Base-by-base conservation (phyloP, 2,113 vertebrate genomes). In the Rhabdomys dilectus region DNA sequence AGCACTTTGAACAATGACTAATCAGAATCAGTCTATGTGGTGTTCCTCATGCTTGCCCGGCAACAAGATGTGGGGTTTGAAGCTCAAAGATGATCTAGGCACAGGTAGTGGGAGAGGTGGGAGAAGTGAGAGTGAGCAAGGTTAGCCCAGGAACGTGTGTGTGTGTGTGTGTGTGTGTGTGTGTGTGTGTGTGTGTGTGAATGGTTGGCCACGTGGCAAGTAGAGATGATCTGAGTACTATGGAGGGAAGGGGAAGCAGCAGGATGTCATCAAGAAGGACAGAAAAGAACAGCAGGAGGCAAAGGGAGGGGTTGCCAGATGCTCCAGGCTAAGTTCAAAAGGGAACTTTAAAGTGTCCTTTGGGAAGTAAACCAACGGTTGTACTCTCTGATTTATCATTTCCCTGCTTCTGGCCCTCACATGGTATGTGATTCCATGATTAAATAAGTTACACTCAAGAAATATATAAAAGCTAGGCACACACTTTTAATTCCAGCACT, bases 401-500 rank as follows among this genome's bases (percentile, higher is more conserved):
- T 31, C 24, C 36, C 48, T 64, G 36, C 13, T 24, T 87, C 21
- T 86, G 64, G 53, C 26, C 53, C 8, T 39, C 81, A n/a, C 36
- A 22, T 1, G 7, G 3, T 81, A 34, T 22, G 29, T 42, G 4
- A 17, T 45, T 11, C 39, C 39, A 72, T 24, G 16, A 94, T 76
- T 89, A 56, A 95, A 48, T n/a, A 91, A 91, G 58, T 91, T 76
- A 90, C 22, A 45, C 24, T 70, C 80, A 51, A 56, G 81, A 89
- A 73, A 76, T 29, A 77, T 9, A 80, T n/a, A 84, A 60, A 89
- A 62, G 77, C 22, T 15, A 4, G 78, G 36, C 29, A 64, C 31
- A n/a, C 7, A 36, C 3, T 1, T 42, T 81, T 78, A 91, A 86
- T 80, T 5, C 51, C 48, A 80, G 19, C 9, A 6, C 17, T 6